Evolutionary conservation across 2,888 invertebrate genomes (phyloP).

Genomic region (Trichogramma evanescens): DNA sequence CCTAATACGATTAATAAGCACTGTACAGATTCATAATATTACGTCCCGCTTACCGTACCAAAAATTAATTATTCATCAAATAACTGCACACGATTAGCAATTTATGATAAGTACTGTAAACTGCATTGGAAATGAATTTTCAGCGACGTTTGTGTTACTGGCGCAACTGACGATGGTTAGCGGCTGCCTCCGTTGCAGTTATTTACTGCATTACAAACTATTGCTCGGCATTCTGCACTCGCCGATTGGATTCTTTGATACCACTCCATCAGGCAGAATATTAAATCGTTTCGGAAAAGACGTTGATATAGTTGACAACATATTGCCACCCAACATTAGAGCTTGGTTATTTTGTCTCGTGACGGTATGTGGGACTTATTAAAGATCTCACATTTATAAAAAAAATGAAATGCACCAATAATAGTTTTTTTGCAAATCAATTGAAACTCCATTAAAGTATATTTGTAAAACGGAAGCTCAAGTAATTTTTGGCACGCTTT

Average conservation of each 20-base stretch:
- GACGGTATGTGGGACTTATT: constrained; percentile 41
- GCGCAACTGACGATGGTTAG: constrained; percentile 39
- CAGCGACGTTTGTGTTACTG: constrained; percentile 41
- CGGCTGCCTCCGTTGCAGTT: constrained; percentile 43
- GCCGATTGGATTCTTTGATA: constrained; percentile 70
- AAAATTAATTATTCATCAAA: neutral
- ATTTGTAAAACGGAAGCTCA: neutral
- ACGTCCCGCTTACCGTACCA: constrained; percentile 9
- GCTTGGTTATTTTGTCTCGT: constrained; percentile 53
- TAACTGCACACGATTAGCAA: constrained; percentile 3
- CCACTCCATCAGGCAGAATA: constrained; percentile 72
- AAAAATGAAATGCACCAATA: constrained; percentile 6
- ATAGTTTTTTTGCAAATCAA: constrained; percentile 5
- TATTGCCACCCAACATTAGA: constrained; percentile 64
- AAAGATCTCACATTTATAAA: constrained; percentile 16
- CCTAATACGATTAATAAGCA: constrained; percentile 5
- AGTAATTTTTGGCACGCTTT: neutral
- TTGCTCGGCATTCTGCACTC: constrained; percentile 61
- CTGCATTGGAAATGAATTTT: constrained; percentile 32
- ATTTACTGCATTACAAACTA: constrained; percentile 59
- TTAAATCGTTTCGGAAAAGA: constrained; percentile 74
- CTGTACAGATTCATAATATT: constrained; percentile 11
- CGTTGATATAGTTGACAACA: constrained; percentile 65
- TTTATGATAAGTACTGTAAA: constrained; percentile 1
- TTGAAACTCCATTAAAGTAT: neutral